Percentiles rank a stretch among this genome's conserved stretches.
Evolutionary conservation across 2,113 vertebrate genomes (phyloP).

Genomic region (Notiomystis cincta): DNA sequence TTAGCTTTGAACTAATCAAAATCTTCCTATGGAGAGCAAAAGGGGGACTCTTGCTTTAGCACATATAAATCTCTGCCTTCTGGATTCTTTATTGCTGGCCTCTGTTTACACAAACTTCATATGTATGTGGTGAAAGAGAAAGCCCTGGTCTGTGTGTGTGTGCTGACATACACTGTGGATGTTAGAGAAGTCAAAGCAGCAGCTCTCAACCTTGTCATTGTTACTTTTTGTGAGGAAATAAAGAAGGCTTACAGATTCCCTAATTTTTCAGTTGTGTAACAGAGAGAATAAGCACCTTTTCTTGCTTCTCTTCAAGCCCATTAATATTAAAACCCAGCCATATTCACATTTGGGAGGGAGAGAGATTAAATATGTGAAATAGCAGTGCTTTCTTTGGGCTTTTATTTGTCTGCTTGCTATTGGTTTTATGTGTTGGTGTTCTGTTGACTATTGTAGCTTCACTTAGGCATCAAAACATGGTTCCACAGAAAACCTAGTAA

Average conservation of each 20-base stretch:
- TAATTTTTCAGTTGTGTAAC: not conserved
- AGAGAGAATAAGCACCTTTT: conserved; percentile 8
- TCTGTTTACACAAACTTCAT: not conserved
- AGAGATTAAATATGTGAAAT: conserved; percentile 31
- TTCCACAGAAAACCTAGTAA: conserved; percentile 25
- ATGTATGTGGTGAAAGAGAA: not conserved
- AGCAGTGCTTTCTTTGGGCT: conserved; percentile 16
- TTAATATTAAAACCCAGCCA: conserved; percentile 23
- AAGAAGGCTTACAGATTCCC: not conserved
- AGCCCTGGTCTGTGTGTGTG: not conserved
- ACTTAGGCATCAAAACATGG: not conserved
- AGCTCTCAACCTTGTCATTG: conserved; percentile 8
- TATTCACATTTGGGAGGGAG: conserved; percentile 17
- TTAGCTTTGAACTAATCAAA: conserved; percentile 2
- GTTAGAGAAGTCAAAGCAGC: not conserved
- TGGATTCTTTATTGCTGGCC: not conserved
- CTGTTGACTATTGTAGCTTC: conserved; percentile 34
- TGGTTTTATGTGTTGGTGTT: conserved; percentile 28
- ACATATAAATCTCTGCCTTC: not conserved
- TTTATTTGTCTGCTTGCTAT: conserved; percentile 19
- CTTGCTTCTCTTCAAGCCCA: not conserved
- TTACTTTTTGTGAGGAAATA: not conserved
- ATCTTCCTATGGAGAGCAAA: not conserved
- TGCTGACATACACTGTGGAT: not conserved
- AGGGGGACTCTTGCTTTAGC: not conserved